Conservation (phyloP, 2,888 invertebrate genomes). For the Monopis laevigella region DNA sequence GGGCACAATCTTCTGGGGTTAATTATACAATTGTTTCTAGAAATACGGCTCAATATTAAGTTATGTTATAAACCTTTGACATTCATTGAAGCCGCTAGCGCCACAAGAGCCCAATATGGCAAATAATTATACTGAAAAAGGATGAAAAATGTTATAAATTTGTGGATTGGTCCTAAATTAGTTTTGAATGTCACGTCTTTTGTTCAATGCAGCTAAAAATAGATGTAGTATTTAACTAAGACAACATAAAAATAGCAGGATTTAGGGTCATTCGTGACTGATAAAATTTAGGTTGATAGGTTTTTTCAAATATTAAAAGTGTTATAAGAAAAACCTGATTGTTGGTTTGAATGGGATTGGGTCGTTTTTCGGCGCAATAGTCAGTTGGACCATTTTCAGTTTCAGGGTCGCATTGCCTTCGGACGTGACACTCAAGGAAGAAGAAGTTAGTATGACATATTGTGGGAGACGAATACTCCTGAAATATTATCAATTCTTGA, state of each 20-base stretch:
- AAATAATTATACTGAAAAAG: conserved; percentile 9
- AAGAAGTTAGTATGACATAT: conserved; percentile 10
- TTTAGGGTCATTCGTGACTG: too few relatives aligned
- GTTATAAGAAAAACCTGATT: too few relatives aligned
- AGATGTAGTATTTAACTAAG: too few relatives aligned
- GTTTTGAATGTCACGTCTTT: not conserved
- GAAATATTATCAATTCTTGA: not conserved
- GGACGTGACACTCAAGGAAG: conserved; percentile 9
- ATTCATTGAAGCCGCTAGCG: conserved; percentile 6
- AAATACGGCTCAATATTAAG: not conserved
- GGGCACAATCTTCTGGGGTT: not conserved
- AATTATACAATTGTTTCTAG: not conserved
- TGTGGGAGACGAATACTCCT: conserved; percentile 7
- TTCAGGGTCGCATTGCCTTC: conserved; percentile 6
- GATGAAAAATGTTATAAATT: conserved; percentile 2
- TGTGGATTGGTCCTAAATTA: not conserved
- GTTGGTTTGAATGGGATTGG: too few relatives aligned
- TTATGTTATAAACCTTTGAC: conserved; percentile 2
- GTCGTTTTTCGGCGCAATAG: too few relatives aligned
- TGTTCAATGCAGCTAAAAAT: too few relatives aligned
- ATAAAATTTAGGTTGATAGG: too few relatives aligned
- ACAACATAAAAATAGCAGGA: too few relatives aligned
- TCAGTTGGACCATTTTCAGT: not conserved
- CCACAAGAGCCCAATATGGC: conserved; percentile 10
- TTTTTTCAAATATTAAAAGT: too few relatives aligned